Conservation (phyloP, 2,888 invertebrate genomes). For the Amblyteles armatorius region DNA sequence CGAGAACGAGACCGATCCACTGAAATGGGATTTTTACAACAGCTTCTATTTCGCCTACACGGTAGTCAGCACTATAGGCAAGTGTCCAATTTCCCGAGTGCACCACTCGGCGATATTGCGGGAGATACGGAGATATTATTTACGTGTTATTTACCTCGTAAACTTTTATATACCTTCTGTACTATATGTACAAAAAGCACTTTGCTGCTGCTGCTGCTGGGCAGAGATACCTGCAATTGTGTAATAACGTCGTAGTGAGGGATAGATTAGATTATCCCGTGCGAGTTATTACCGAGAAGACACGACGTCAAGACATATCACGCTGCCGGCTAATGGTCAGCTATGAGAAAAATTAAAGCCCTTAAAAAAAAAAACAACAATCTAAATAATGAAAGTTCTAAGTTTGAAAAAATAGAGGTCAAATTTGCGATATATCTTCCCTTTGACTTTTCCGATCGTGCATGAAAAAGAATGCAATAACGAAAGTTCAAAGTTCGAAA, state of each 20-base stretch:
- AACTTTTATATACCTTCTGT: background rate
- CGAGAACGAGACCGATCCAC: slow-evolving; percentile 87
- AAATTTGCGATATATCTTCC: background rate
- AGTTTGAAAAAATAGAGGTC: background rate
- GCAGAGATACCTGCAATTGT: slow-evolving; percentile 42
- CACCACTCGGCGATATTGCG: background rate
- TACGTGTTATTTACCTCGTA: slow-evolving; percentile 42
- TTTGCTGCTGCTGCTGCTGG: background rate
- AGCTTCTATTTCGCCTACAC: slow-evolving; percentile 96
- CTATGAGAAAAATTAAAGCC: slow-evolving; percentile 29
- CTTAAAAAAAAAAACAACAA: background rate
- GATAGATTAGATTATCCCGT: slow-evolving; percentile 64
- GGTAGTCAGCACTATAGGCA: slow-evolving; percentile 96
- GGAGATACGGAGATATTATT: background rate
- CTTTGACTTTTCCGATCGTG: too few relatives aligned
- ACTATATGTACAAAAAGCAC: background rate
- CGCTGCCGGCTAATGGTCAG: slow-evolving; percentile 40
- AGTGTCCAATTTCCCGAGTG: slow-evolving; percentile 74
- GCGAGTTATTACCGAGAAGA: slow-evolving; percentile 36
- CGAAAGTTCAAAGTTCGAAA: too few relatives aligned
- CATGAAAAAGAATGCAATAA: too few relatives aligned
- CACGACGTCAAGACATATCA: slow-evolving; percentile 43
- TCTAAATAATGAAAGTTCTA: background rate
- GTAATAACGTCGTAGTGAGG: slow-evolving; percentile 34
- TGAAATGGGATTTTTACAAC: slow-evolving; percentile 95